Base-by-base conservation (phyloP, 1,140 invertebrate genomes). In the Oreohelix idahoensis region DNA sequence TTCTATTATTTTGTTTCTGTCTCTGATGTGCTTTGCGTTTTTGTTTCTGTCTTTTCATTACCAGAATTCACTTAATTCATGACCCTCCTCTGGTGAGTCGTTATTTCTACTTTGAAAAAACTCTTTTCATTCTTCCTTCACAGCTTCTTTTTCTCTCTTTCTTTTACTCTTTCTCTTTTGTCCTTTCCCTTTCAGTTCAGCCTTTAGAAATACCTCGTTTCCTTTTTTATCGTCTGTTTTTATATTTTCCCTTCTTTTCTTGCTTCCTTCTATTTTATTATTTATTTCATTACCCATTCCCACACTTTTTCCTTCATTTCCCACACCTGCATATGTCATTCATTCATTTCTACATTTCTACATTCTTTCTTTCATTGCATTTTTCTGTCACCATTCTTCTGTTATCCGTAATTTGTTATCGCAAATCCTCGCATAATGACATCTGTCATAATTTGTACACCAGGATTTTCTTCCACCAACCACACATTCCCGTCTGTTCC, bases 31-130 rank as follows among this genome's bases (percentile, higher is more conserved):
- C 23, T 58, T n/a, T 58, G 5, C 53, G 5, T 58, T n/a, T 58
- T 23, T n/a, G 8, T 58, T n/a, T 23, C 23, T n/a, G 8, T 23
- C 53, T 23, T 58, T n/a, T 58, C 26, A 23, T 58, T 26, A 58
- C 15, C 53, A n/a, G n/a, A n/a, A n/a, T n/a, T 95, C 96, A 17
- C 38, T 17, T 49, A 11, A 8, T 49, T 49, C 45, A 11, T 49
- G 10, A 11, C 17, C 45, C 17, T 49, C 45, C 17, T 49, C 45
- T 49, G 8, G 10, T 49, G 8, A 8, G 8, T 49, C 45, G 8
- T 49, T 49, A n/a, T 17, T 49, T 49, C 45, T 49, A 11, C 45
- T 49, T 49, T n/a, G n/a, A n/a, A n/a, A n/a, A n/a, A n/a, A 8
- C 36, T 36, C 38, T 74, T 42, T 38, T 36, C 35, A 11, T 74